These are phyloP conservation scores for Propithecus perrieri DNA, from an alignment of 2,797 vertebrate species.

Conservation along the genomic window DNA sequence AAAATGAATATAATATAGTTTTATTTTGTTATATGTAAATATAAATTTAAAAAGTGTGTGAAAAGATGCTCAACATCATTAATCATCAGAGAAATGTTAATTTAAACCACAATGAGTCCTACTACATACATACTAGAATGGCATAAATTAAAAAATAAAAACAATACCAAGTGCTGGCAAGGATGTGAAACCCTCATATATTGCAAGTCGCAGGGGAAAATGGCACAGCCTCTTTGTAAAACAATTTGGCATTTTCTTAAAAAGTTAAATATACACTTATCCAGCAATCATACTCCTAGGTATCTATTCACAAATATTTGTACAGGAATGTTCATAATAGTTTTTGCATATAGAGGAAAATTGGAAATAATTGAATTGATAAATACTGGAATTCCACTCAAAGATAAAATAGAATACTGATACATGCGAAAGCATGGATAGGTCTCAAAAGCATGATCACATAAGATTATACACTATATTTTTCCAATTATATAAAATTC, in stretches of 20 bases:
- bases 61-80: background rate
- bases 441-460: background rate
- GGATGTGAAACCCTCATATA: background rate
- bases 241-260: background rate
- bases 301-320: background rate
- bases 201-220: background rate
- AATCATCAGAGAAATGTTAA: background rate
- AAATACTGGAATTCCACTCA: background rate
- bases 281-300: background rate
- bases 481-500: background rate
- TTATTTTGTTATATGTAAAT: background rate
- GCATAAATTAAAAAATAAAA: background rate
- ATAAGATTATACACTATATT: background rate
- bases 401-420: background rate
- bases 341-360: background rate
- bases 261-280: background rate
- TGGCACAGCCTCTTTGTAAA: background rate
- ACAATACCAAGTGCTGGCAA: background rate
- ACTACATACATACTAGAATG: background rate
- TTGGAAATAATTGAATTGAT: background rate
- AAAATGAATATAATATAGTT: background rate
- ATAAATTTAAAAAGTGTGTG: background rate
- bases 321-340: background rate
- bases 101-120: background rate
- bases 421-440: background rate